A percentile compares a stretch with the other conserved stretches of the same genome.
These are phyloP conservation scores for Drosophila diplacantha DNA, from an alignment of 2,888 invertebrate genomes.

Conservation along the genomic window DNA sequence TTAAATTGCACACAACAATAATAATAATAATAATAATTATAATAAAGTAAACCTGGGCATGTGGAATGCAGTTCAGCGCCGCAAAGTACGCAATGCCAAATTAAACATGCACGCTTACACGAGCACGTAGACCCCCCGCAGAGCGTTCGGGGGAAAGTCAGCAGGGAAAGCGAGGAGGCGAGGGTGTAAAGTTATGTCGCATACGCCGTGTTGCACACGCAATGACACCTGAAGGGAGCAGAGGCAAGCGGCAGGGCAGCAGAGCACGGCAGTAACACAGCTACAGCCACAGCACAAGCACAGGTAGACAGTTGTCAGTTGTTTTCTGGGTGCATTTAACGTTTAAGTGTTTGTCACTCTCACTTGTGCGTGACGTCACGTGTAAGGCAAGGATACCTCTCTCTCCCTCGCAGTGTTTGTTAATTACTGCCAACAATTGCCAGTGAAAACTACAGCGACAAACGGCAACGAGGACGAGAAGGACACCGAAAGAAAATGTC, in stretches of 20 bases:
- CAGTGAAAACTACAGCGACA: slow-evolving; percentile 39
- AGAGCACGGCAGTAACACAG: not conserved
- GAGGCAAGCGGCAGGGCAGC: too few species aligned
- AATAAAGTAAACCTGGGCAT: slow-evolving; percentile 27
- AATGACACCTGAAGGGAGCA: slow-evolving; percentile 56
- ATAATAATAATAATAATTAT: slow-evolving; percentile 11
- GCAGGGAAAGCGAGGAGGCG: not conserved
- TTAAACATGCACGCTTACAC: slow-evolving; percentile 66
- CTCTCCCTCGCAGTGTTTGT: slow-evolving; percentile 33
- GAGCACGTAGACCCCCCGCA: slow-evolving; percentile 46
- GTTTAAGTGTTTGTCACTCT: slow-evolving; percentile 65
- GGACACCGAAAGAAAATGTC: slow-evolving; percentile 1
- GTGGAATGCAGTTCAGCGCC: slow-evolving; percentile 52
- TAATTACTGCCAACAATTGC: slow-evolving; percentile 67
- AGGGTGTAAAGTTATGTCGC: slow-evolving; percentile 47
- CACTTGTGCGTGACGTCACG: slow-evolving; percentile 67
- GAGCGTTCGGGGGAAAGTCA: not conserved
- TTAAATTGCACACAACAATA: slow-evolving; percentile 14
- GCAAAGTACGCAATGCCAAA: slow-evolving; percentile 60
- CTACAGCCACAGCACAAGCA: not conserved
- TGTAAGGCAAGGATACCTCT: slow-evolving; percentile 34
- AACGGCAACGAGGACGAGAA: slow-evolving; percentile 1
- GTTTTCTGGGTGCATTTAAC: slow-evolving; percentile 62
- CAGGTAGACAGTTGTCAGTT: slow-evolving; percentile 38
- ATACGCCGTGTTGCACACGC: slow-evolving; percentile 57